Base-by-base conservation (phyloP, 2,113 vertebrate genomes). In the Caranx melampygus region DNA sequence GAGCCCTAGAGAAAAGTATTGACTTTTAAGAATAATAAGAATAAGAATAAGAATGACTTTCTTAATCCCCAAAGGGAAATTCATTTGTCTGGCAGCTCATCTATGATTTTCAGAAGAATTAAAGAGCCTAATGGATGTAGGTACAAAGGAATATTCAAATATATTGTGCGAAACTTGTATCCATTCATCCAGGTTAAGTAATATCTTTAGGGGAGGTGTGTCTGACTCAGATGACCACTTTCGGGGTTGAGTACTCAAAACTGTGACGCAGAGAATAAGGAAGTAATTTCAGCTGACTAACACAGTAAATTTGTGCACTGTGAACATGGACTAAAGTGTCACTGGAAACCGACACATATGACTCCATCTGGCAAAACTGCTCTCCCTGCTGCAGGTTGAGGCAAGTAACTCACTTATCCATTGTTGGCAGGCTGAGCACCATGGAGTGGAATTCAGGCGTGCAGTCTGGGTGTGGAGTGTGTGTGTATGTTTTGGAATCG, bases 371-470 rank as follows among this genome's bases (percentile, higher is more conserved):
- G 6, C 3, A 52, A 58, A 68, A 67, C 21, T 68, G 15, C 11
- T 6, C 35, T 72, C 4, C 57, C 59, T 70, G 55, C 15, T 52
- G 65, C 90, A 86, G 15, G 89, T 85, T 59, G 63, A 78, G 76
- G 55, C 91, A 89, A 15, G 90, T 37, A 40, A 51, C 42, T 71
- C n/a, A 51, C n/a, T 31, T 33, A 2, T 42, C 31, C 12, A 35
- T 45, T 87, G 70, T 71, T 79, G 37, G 49, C 20, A 63, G 68
- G 13, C 26, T 74, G 34, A 77, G 55, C 18, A 37, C 13, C 1
- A 4, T 65, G 42, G 16, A 26, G 14, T 21, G 54, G 68, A 72
- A 77, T 70, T 77, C 49, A 79, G 52, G 51, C n/a, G 35, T 75
- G 34, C 40, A 35, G 37, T 13, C 9, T 49, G 80, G 87, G 87